Evolutionary conservation across 2,888 invertebrate genomes (phyloP).

Genomic region (Melanchra persicariae): DNA sequence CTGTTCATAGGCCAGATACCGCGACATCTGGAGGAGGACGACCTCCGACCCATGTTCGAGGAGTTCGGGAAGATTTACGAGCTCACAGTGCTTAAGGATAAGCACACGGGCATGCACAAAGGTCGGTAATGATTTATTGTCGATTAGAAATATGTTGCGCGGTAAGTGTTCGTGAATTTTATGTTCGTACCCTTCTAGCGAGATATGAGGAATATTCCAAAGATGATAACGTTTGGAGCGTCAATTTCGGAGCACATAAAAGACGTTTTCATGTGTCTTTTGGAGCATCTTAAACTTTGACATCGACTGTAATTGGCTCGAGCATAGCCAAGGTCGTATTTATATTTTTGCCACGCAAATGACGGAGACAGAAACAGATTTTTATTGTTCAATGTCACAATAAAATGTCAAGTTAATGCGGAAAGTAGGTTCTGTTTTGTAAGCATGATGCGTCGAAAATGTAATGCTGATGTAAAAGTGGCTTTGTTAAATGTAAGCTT

Average conservation of each 20-base stretch:
- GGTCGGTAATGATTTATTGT: slow-evolving; percentile 90
- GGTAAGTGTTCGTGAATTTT: slow-evolving; percentile 48
- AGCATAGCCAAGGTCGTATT: slow-evolving; percentile 41
- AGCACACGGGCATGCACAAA: slow-evolving; percentile 98
- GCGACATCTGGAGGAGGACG: slow-evolving; percentile 96
- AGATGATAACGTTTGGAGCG: slow-evolving; percentile 7
- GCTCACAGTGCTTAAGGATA: slow-evolving; percentile 98
- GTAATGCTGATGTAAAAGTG: background rate
- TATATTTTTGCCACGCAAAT: slow-evolving; percentile 41
- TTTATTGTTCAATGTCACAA: slow-evolving; percentile 48
- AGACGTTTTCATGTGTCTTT: slow-evolving; percentile 20
- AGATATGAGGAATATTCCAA: slow-evolving; percentile 36
- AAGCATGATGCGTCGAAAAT: slow-evolving; percentile 24
- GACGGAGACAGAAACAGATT: slow-evolving; percentile 23
- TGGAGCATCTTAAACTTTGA: slow-evolving; percentile 34
- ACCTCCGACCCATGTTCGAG: slow-evolving; percentile 97
- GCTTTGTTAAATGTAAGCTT: background rate
- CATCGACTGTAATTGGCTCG: slow-evolving; percentile 36
- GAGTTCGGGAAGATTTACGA: slow-evolving; percentile 98
- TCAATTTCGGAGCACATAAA: slow-evolving; percentile 17
- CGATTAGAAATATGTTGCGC: slow-evolving; percentile 55
- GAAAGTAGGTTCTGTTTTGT: slow-evolving; percentile 17
- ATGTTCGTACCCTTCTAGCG: slow-evolving; percentile 24
- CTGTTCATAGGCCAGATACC: slow-evolving; percentile 98
- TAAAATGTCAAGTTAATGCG: slow-evolving; percentile 37